These are phyloP conservation scores for Clitarchus hookeri DNA, from an alignment of 2,888 invertebrate genomes.

Conservation along the genomic window DNA sequence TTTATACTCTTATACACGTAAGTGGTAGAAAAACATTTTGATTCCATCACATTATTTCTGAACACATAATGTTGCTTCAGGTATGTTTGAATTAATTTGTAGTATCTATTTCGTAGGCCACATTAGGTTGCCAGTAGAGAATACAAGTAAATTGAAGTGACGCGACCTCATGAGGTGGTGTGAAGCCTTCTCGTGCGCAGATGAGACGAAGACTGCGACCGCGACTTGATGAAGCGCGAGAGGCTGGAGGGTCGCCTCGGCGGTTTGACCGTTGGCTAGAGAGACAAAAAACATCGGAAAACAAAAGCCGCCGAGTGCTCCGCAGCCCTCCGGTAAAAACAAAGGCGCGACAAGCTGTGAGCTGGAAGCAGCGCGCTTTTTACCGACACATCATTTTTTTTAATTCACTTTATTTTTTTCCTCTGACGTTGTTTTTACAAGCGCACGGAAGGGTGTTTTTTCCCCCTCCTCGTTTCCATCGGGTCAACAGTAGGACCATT, in stretches of 20 bases:
- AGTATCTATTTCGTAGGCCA: too few species aligned
- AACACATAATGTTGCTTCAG: too few species aligned
- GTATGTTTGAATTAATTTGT: too few species aligned
- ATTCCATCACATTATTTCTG: too few species aligned
- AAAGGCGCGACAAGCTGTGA: not conserved
- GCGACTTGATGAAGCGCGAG: not conserved
- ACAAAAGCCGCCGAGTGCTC: not conserved
- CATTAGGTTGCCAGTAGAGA: too few species aligned
- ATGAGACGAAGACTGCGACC: not conserved
- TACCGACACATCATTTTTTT: not conserved
- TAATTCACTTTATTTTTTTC: not conserved
- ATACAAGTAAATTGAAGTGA: too few species aligned
- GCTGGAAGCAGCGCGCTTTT: not conserved
- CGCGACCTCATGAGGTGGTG: too few species aligned
- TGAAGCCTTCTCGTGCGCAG: not conserved
- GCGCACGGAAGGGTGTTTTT: not conserved
- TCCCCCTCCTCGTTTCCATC: not conserved
- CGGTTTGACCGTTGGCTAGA: conserved; percentile 11
- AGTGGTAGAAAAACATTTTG: too few species aligned
- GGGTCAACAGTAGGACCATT: conserved; percentile 5
- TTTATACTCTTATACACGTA: too few species aligned
- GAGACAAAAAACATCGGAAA: not conserved
- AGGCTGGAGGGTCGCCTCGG: not conserved
- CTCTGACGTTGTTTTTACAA: not conserved
- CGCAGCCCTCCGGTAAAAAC: not conserved